phyloP scores from a whole-genome alignment of 2,113 vertebrate species.

The Crotalus helleri region DNA sequence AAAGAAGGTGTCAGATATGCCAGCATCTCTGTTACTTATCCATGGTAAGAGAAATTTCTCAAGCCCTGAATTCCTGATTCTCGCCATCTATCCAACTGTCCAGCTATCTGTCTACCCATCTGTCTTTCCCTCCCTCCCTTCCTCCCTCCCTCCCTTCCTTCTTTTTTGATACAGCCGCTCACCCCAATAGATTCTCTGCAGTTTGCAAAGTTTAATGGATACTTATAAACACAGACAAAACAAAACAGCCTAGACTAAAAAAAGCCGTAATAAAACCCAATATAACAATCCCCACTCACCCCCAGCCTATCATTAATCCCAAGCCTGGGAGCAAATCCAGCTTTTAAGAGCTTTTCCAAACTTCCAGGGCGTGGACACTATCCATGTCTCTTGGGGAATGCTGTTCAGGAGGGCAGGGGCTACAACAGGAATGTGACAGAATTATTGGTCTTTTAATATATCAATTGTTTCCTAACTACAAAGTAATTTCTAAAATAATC shows the following conservation, averaged over 20 bases:
- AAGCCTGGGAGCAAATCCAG: not conserved
- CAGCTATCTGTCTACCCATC: not conserved
- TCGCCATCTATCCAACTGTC: not conserved
- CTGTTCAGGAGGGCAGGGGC: not conserved
- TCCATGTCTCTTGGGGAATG: not conserved
- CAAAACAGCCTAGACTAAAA: not conserved
- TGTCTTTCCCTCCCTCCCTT: too few species aligned
- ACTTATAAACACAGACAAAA: not conserved
- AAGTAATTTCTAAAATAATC: not conserved
- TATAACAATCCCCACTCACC: not conserved
- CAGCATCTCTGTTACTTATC: conserved; percentile 97
- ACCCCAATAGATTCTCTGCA: not conserved
- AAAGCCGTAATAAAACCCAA: not conserved
- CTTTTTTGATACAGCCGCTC: not conserved
- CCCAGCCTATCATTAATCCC: not conserved
- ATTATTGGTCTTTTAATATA: not conserved
- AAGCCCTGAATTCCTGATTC: not conserved
- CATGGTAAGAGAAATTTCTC: conserved; percentile 78
- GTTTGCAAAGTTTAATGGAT: not conserved
- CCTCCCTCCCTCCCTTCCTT: too few species aligned
- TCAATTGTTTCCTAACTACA: fast-evolving
- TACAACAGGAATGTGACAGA: not conserved
- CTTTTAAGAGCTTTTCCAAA: not conserved
- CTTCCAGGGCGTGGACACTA: not conserved
- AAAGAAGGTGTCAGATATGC: conserved; percentile 95